phyloP scores from a whole-genome alignment of 1,140 invertebrate species.

The Pogonus chalceus region DNA sequence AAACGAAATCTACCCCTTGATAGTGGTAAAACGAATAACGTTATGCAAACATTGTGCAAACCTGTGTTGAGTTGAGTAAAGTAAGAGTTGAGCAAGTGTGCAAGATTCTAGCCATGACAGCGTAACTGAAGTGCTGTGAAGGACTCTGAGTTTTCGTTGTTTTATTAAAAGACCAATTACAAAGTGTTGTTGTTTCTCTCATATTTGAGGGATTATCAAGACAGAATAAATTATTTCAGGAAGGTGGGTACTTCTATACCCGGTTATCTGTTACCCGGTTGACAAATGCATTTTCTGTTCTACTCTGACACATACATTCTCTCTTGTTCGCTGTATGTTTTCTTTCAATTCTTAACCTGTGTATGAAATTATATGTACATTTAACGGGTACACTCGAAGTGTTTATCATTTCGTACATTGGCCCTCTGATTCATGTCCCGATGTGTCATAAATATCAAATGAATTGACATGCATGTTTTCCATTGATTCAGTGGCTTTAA shows the following conservation, averaged over 20 bases:
- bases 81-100: conserved; percentile 20
- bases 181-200: not conserved
- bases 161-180: conserved; percentile 15
- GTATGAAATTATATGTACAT: no score
- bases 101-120: conserved; percentile 25
- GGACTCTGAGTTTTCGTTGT: conserved; percentile 17
- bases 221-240: not conserved
- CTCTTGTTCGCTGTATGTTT: no score
- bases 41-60: conserved; percentile 16
- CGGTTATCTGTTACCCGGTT: conserved; percentile 1
- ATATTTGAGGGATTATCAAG: not conserved
- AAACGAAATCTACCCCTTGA: conserved; percentile 16
- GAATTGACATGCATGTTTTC: not conserved
- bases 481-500: no score
- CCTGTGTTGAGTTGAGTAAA: conserved; percentile 2
- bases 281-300: conserved; percentile 8
- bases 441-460: not conserved
- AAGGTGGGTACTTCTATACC: not conserved
- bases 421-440: not conserved
- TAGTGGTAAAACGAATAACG: conserved; percentile 12
- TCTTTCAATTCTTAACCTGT: no score
- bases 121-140: conserved; percentile 22
- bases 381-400: no score
- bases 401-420: not conserved
- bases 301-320: not conserved